These are phyloP conservation scores for Parasteatoda tepidariorum DNA, from an alignment of 1,140 invertebrate genomes.

Conservation along the genomic window DNA sequence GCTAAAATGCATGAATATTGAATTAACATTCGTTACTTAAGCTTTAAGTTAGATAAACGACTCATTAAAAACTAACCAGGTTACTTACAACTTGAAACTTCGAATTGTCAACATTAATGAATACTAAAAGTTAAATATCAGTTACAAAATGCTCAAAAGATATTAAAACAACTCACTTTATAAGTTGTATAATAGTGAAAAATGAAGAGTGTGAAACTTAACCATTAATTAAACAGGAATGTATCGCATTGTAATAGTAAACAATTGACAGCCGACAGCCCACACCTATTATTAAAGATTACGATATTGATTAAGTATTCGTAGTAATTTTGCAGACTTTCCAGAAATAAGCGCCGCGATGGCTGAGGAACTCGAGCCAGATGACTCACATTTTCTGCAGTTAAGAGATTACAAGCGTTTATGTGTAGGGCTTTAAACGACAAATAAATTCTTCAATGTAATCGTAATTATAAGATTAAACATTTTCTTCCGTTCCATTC, in stretches of 20 bases:
- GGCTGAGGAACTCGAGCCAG: no score
- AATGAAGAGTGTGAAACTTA: neutral
- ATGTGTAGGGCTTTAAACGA: no score
- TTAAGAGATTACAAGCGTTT: no score
- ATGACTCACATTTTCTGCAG: no score
- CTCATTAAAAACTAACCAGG: neutral
- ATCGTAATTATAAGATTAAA: no score
- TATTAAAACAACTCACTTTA: neutral
- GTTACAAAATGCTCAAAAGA: neutral
- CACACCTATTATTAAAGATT: constrained; percentile 47
- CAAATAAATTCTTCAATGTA: no score
- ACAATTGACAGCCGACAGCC: constrained; percentile 53
- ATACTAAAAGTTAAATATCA: neutral
- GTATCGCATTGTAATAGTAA: constrained; percentile 42
- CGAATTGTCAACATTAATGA: neutral
- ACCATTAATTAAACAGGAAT: constrained; percentile 52
- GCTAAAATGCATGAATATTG: no score
- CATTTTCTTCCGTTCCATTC: no score
- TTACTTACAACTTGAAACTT: neutral
- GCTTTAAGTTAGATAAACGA: neutral
- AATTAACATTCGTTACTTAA: no score
- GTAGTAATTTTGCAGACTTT: no score
- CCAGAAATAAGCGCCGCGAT: no score
- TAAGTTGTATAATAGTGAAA: neutral
- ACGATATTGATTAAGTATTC: constrained; percentile 29